phyloP scores from a whole-genome alignment of 1,140 invertebrate genomes.

The Microplitis demolitor region DNA sequence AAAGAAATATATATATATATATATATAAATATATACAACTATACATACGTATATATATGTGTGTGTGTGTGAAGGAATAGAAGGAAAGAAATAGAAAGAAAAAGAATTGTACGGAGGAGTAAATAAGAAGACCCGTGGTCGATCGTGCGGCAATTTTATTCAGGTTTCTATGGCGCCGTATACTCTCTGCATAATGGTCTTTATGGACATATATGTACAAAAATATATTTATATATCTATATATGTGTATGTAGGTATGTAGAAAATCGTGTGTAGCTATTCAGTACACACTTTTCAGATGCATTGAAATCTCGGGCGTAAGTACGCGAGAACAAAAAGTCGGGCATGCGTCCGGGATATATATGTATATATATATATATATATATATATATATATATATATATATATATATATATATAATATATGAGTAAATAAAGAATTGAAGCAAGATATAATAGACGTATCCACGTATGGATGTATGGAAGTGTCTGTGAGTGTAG shows the following conservation, averaged over 20 bases:
- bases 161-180: neutral
- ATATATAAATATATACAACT: too few species aligned
- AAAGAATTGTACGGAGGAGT: neutral
- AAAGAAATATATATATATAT: neutral
- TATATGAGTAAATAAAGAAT: slow-evolving; percentile 1
- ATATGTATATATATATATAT: too few species aligned
- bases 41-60: too few species aligned
- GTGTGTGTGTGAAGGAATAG: neutral
- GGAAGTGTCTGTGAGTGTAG: neutral
- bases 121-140: slow-evolving; percentile 11
- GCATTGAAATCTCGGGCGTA: slow-evolving; percentile 6
- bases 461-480: neutral
- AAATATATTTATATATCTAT: neutral
- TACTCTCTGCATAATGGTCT: too few species aligned
- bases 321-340: slow-evolving; percentile 6
- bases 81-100: neutral
- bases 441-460: neutral
- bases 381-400: too few species aligned
- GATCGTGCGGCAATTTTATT: slow-evolving; percentile 19
- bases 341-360: neutral
- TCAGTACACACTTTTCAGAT: neutral
- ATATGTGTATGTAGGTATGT: neutral
- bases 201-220: too few species aligned
- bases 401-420: too few species aligned
- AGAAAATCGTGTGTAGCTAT: neutral